Evolutionary conservation across 2,888 invertebrate genomes (phyloP).

Genomic region (Calameuta pallipes): DNA sequence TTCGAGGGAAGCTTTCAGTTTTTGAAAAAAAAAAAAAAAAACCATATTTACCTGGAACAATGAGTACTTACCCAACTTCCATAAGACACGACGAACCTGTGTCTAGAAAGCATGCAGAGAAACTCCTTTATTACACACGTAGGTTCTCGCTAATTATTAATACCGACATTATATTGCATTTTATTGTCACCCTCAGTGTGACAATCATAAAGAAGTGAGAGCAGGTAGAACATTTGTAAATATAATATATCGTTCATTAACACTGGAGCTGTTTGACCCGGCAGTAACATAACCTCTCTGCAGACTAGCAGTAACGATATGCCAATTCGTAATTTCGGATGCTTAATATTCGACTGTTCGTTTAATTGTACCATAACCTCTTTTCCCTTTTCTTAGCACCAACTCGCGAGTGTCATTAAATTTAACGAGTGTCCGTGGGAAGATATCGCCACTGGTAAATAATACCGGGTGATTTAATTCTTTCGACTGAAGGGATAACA

Average conservation of each 20-base stretch:
- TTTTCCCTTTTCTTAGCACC: background rate
- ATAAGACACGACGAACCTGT: constrained; percentile 43
- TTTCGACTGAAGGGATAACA: background rate
- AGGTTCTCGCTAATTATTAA: constrained; percentile 12
- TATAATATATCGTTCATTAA: background rate
- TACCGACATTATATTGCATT: background rate
- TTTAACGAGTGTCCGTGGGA: background rate
- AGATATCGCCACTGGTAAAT: background rate
- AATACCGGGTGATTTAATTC: background rate
- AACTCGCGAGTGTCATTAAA: background rate
- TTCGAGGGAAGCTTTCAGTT: background rate
- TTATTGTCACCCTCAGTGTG: background rate
- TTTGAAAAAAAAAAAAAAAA: background rate
- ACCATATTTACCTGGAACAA: background rate
- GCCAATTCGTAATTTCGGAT: background rate
- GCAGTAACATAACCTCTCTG: background rate
- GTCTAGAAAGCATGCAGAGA: constrained; percentile 63
- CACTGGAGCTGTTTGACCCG: background rate
- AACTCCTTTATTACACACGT: constrained; percentile 53
- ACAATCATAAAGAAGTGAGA: background rate
- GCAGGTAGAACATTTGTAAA: background rate
- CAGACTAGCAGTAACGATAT: background rate
- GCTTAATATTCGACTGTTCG: background rate
- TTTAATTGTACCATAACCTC: background rate
- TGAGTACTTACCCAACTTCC: constrained; percentile 18